Evolutionary conservation across 2,113 vertebrate genomes (phyloP).

Genomic region (Plecturocebus donacophilus): DNA sequence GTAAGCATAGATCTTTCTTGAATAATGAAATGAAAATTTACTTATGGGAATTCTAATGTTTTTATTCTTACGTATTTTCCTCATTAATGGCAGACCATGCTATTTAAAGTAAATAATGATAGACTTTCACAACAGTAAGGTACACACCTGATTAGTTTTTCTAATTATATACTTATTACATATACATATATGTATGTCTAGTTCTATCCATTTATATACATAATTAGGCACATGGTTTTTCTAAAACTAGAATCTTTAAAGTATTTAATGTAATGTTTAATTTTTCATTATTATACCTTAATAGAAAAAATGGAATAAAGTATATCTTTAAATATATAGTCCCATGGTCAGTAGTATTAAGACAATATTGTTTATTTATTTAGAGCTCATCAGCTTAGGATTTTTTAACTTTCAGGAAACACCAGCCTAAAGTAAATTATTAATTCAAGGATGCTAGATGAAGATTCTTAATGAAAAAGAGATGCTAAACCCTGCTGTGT

Average conservation of each 20-base stretch:
- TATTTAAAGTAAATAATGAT: conserved; percentile 19
- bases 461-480: background rate
- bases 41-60: conserved; percentile 11
- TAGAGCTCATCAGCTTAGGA: background rate
- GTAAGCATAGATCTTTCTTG: background rate
- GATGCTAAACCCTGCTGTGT: background rate
- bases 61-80: conserved; percentile 25
- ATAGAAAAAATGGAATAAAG: conserved; percentile 14
- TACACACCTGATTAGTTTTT: background rate
- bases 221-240: background rate
- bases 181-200: background rate
- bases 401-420: background rate
- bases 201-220: background rate
- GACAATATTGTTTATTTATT: background rate
- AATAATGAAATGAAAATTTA: conserved; percentile 47
- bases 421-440: background rate
- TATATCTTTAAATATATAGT: background rate
- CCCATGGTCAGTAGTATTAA: background rate
- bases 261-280: background rate
- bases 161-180: background rate
- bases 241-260: background rate
- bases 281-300: conserved; percentile 8
- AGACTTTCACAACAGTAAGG: background rate
- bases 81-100: background rate
- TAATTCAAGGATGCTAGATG: conserved; percentile 2